These are phyloP conservation scores for Alethe castanea DNA, from an alignment of 2,113 vertebrate genomes.

Conservation along the genomic window DNA sequence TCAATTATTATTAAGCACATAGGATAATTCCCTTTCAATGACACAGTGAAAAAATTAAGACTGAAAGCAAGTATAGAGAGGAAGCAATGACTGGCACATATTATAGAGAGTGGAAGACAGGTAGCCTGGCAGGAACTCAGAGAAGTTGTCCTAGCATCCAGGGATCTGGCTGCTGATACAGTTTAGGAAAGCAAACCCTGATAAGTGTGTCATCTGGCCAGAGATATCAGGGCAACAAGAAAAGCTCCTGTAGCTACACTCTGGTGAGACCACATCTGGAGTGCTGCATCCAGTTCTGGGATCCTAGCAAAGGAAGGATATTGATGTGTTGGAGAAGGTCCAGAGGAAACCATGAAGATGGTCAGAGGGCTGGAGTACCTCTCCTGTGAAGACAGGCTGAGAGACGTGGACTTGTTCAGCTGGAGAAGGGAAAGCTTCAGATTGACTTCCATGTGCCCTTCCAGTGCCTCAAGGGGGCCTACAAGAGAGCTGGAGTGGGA, in stretches of 20 bases:
- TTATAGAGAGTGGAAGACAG: background rate
- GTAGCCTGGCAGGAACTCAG: background rate
- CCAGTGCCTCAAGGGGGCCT: background rate
- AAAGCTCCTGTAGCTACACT: background rate
- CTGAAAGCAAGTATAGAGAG: background rate
- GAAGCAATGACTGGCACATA: background rate
- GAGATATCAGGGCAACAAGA: background rate
- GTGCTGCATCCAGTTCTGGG: too few species aligned
- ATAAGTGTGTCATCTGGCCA: background rate
- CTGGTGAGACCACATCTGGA: background rate
- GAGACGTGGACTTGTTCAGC: background rate
- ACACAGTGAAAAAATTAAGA: background rate
- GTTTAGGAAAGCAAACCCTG: background rate
- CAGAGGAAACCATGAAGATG: background rate
- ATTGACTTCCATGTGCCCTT: rapidly evolving
- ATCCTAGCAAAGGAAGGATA: background rate
- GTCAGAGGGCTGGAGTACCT: background rate
- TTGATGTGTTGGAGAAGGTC: background rate
- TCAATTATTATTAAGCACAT: background rate
- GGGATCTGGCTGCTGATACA: background rate
- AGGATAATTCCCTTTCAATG: background rate
- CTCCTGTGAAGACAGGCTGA: background rate
- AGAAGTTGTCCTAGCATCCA: background rate
- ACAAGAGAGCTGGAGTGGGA: background rate
- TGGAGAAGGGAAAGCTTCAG: background rate